Percentiles rank a stretch among this genome's conserved stretches.
Evolutionary conservation across 2,888 invertebrate genomes (phyloP).

Genomic region (Heteromyza rotundicornis): DNA sequence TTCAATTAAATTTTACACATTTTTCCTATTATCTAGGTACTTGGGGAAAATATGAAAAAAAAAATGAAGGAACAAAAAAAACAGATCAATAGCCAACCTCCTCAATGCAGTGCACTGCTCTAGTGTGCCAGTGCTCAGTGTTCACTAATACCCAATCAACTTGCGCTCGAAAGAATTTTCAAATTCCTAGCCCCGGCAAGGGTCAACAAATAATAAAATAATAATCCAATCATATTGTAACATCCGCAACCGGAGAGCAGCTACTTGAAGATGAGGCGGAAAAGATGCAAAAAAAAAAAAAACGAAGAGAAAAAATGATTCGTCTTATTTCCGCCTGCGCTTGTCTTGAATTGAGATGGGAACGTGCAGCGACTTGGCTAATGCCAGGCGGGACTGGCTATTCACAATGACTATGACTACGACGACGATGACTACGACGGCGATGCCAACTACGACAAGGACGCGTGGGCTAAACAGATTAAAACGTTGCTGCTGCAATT

Average conservation of each 20-base stretch:
- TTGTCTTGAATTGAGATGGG: no score
- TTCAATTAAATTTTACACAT: conserved; percentile 20
- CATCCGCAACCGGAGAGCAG: conserved; percentile 44
- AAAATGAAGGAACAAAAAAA: no score
- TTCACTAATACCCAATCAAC: background rate
- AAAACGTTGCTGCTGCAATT: conserved; percentile 23
- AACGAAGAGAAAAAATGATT: background rate
- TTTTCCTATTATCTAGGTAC: no score
- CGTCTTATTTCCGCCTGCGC: background rate
- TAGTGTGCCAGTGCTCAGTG: background rate
- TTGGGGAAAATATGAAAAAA: no score
- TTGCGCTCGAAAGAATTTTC: conserved; percentile 9
- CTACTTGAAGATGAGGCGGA: conserved; percentile 24
- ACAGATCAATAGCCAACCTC: background rate
- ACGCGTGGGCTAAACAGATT: conserved; percentile 17
- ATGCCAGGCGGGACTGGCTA: conserved; percentile 36
- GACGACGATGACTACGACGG: background rate
- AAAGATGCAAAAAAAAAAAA: background rate
- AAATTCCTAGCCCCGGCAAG: conserved; percentile 33
- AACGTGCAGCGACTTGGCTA: conserved; percentile 1
- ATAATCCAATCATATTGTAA: conserved; percentile 59
- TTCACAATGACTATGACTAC: conserved; percentile 35
- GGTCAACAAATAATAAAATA: conserved; percentile 58
- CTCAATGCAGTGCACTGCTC: background rate
- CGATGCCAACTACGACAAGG: no score